phyloP scores from a whole-genome alignment of 2,797 vertebrate genomes.

The Emydoidea blandingii region DNA sequence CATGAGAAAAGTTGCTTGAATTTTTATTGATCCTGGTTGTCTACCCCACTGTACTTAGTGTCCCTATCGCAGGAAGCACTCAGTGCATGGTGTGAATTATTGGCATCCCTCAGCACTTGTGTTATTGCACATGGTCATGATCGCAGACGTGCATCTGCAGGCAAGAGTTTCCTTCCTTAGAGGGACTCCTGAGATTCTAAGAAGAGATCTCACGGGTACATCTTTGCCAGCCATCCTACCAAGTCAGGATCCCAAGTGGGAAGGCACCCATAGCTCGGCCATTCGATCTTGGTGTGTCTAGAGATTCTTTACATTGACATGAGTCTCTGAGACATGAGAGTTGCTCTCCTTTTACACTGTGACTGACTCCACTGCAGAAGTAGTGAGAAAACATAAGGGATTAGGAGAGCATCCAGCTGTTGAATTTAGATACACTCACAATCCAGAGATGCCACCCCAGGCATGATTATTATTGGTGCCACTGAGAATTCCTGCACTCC shows the following conservation, averaged over 20 bases:
- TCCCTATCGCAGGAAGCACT: neutral
- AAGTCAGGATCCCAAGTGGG: neutral
- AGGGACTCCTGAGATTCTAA: neutral
- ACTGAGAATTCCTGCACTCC: neutral
- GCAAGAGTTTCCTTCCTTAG: neutral
- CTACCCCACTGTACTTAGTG: neutral
- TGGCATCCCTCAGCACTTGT: neutral
- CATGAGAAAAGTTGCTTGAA: neutral
- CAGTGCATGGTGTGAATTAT: neutral
- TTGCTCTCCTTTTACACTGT: neutral
- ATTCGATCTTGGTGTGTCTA: neutral
- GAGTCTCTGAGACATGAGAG: fast-evolving
- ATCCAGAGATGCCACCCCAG: neutral
- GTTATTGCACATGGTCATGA: neutral
- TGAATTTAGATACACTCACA: neutral
- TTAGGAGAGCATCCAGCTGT: neutral
- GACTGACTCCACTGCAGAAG: neutral
- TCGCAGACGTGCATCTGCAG: fast-evolving
- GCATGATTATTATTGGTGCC: neutral
- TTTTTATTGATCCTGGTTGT: neutral
- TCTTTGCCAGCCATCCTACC: neutral
- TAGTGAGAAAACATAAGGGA: neutral
- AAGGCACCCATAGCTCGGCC: neutral
- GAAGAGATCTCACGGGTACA: neutral
- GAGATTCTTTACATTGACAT: neutral